Base-by-base conservation (phyloP, 2,888 invertebrate genomes). In the Ethmia dodecea region DNA sequence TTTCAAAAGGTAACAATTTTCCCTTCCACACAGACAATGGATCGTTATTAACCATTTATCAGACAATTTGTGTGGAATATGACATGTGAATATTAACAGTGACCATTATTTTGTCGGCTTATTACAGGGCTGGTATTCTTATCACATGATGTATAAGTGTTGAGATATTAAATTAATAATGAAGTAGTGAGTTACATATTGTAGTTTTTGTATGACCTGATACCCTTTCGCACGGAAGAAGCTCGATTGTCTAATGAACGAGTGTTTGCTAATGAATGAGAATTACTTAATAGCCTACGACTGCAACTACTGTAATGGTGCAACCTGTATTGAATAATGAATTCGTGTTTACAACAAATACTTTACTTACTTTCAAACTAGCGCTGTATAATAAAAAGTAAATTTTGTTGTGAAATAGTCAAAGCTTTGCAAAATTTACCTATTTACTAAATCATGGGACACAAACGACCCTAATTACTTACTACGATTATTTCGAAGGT, bases 1-100 rank as follows among this genome's bases (percentile, higher is more conserved):
- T 71, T 68, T 61, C 62, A 60, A 67, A 65, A 62, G 55, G 41
- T 57, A 54, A 52, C 55, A 55, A 63, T 64, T 56, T 58, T 55
- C 46, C 51, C 48, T 47, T 42, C 51, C 52, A 37, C 43, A 27
- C 32, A 42, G 35, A 49, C 43, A 55, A 52, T 52, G 22, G 4
- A 6, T 35, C 33, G 42, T 45, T 48, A 49, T 43, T 43, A 49
- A 48, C 41, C 40, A 42, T 45, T 49, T 52, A 51, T 31, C 30
- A 34, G 30, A 38, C 42, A 41, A 37, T 40, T 42, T 46, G 35
- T 40, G 42, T 36, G 35, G 33, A 43, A 49, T 45, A 43, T 36
- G 38, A 43, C 34, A 36, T 37, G 33, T 39, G 33, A 42, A 41
- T 33, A 31, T 35, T 35, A 35, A 36, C 48, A 29, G 43, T 42